Evolutionary conservation across 2,888 invertebrate species (phyloP).

Genomic region (Orchesella flavescens): DNA sequence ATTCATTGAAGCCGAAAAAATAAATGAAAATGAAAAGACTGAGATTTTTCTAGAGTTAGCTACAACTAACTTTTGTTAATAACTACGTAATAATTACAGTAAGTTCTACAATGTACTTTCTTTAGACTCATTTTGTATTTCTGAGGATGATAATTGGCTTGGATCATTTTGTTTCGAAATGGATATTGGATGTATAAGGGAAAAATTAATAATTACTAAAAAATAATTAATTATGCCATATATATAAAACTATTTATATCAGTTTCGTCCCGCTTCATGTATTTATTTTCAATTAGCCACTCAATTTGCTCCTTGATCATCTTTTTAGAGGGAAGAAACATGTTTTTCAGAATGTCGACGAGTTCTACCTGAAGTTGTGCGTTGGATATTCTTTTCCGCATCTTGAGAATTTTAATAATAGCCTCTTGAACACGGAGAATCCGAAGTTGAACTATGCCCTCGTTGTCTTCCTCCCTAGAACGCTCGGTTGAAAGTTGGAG

Average conservation of each 20-base stretch:
- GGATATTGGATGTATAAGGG: too few species aligned
- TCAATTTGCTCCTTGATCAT: constrained; percentile 99
- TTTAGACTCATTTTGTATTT: too few species aligned
- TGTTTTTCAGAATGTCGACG: constrained; percentile 97
- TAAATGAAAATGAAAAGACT: too few species aligned
- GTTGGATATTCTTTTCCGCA: constrained; percentile 95
- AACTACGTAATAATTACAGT: too few species aligned
- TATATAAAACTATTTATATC: constrained; percentile 99
- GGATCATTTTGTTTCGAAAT: too few species aligned
- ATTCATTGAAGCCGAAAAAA: too few species aligned
- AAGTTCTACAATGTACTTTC: too few species aligned
- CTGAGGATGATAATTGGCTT: too few species aligned
- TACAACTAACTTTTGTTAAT: too few species aligned
- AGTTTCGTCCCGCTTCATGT: constrained; percentile 95
- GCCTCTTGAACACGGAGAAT: constrained; percentile 95
- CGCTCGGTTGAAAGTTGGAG: constrained; percentile 95
- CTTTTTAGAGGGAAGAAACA: constrained; percentile 99
- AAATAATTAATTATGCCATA: constrained; percentile 83
- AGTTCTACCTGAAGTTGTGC: constrained; percentile 97
- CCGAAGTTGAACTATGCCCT: constrained; percentile 96
- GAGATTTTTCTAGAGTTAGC: too few species aligned
- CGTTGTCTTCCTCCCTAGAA: constrained; percentile 97
- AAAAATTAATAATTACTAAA: background rate
- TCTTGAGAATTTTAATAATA: constrained; percentile 98
- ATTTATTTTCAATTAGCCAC: constrained; percentile 99